Percentiles rank a stretch among this genome's conserved stretches.
phyloP scores from a whole-genome alignment of 1,140 invertebrate genomes.

The Bilobella aurantiaca region DNA sequence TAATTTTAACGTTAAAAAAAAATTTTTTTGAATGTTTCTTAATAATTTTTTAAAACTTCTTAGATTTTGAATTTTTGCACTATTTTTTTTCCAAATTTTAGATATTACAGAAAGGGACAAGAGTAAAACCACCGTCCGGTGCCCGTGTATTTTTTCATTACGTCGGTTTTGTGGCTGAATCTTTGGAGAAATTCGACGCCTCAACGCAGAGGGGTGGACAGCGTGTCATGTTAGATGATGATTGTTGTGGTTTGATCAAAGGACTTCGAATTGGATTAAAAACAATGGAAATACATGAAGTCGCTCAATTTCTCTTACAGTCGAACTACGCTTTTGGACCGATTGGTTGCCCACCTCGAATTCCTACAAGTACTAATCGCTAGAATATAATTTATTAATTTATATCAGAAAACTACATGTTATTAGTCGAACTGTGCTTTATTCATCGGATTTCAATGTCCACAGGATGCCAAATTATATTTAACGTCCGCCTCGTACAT shows the following conservation, averaged over 20 bases:
- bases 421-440: background rate
- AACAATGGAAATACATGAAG: background rate
- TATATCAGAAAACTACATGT: background rate
- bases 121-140: background rate
- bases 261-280: background rate
- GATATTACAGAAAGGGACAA: background rate
- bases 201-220: background rate
- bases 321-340: background rate
- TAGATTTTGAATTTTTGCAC: no score
- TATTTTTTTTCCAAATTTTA: background rate
- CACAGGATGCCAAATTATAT: no score
- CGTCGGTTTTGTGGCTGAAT: background rate
- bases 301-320: background rate
- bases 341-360: background rate
- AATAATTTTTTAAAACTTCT: no score
- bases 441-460: background rate
- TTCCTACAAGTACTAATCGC: background rate
- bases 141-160: background rate
- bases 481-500: background rate
- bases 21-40: no score
- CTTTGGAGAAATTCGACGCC: background rate
- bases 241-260: background rate
- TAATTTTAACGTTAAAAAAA: background rate
- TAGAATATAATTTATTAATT: no score
- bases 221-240: background rate